Percentiles rank a stretch among this genome's conserved stretches.
phyloP scores from a whole-genome alignment of 1,140 invertebrate genomes.

The Agrypnia vestita region DNA sequence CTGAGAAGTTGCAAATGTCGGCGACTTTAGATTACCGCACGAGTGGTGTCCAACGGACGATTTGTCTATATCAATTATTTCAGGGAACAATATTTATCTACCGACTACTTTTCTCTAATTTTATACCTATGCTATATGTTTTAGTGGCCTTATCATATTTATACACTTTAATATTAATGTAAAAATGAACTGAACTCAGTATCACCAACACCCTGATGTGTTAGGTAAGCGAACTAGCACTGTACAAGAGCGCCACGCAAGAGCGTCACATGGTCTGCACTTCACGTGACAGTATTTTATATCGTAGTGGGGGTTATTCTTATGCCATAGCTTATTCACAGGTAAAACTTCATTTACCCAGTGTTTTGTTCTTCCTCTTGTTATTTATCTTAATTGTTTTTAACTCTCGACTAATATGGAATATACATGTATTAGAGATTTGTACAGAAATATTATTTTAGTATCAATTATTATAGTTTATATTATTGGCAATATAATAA shows the following conservation, averaged over 20 bases:
- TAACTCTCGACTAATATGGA: slow-evolving; percentile 42
- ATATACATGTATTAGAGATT: slow-evolving; percentile 44
- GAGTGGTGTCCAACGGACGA: slow-evolving; percentile 41
- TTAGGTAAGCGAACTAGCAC: slow-evolving; percentile 24
- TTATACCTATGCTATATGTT: slow-evolving; percentile 61
- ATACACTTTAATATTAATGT: slow-evolving; percentile 57
- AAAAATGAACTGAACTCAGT: slow-evolving; percentile 51
- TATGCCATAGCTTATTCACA: slow-evolving; percentile 50
- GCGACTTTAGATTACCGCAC: neutral
- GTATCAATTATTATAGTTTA: slow-evolving; percentile 45
- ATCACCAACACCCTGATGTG: slow-evolving; percentile 23
- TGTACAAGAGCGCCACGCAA: neutral
- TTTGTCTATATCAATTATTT: slow-evolving; percentile 61
- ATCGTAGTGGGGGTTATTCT: slow-evolving; percentile 41
- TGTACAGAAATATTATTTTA: slow-evolving; percentile 55
- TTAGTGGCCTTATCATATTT: slow-evolving; percentile 61
- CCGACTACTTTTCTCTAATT: slow-evolving; percentile 61
- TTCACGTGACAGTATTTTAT: slow-evolving; percentile 28
- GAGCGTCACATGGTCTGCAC: neutral
- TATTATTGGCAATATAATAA: slow-evolving; percentile 49
- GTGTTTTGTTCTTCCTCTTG: slow-evolving; percentile 41
- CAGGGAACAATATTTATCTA: slow-evolving; percentile 61
- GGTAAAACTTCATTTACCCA: slow-evolving; percentile 27
- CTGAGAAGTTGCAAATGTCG: too few species aligned
- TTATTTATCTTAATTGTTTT: slow-evolving; percentile 46